Evolutionary conservation across 2,113 vertebrate species (phyloP).

Genomic region (Callithrix jacchus): DNA sequence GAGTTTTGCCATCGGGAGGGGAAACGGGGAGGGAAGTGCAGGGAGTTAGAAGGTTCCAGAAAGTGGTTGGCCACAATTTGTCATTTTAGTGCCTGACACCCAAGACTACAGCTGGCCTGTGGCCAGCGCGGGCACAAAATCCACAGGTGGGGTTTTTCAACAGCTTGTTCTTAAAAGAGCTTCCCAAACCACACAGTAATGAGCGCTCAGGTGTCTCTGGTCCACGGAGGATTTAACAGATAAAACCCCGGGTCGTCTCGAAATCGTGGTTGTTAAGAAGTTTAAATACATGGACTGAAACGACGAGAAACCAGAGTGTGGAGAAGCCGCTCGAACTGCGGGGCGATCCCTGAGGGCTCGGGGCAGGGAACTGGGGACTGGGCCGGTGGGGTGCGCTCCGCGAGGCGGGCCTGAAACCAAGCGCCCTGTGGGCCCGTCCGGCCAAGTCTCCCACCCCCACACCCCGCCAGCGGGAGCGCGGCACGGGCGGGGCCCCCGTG

Average conservation of each 20-base stretch:
- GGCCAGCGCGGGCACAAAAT: neutral
- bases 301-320: neutral
- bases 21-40: neutral
- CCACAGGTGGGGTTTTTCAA: neutral
- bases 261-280: neutral
- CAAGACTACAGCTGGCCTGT: neutral
- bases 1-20: neutral
- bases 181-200: neutral
- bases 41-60: neutral
- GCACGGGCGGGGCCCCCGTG: neutral
- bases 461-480: neutral
- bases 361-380: rapidly evolving
- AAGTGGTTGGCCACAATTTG: neutral
- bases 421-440: neutral
- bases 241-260: neutral
- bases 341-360: neutral
- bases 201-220: neutral
- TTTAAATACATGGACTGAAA: neutral
- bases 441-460: neutral
- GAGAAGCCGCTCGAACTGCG: neutral
- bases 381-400: neutral
- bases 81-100: neutral
- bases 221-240: neutral
- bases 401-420: neutral
- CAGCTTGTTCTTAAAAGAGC: neutral